Base-by-base conservation (phyloP, 2,888 invertebrate species). In the Thecocarcelia acutangulata region DNA sequence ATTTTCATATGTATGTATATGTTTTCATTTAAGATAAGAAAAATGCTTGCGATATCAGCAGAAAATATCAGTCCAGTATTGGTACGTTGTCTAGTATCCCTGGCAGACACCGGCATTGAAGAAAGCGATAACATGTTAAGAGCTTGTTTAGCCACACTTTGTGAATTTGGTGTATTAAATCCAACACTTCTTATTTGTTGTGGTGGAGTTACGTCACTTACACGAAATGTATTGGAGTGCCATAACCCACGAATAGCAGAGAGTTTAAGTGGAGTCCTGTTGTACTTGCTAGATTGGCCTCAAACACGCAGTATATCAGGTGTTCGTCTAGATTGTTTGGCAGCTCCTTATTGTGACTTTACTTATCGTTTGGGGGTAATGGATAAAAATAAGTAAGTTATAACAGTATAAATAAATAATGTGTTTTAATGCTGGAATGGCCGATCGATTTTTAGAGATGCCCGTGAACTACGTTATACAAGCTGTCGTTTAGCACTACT, bases 321-420 rank as follows among this genome's bases (percentile, higher is more conserved):
- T 42, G 93, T 97, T 33, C 96, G 97, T 89, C 93, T 98, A 75
- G 94, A 97, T 90, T 96, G 96, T 90, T 93, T 99, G 61, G 94
- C 97, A 76, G 97, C 98, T 15, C 98, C 98, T 0, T 97, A 98
- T 89, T 97, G 98, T 87, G 98, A 98, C 91, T 95, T 97, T 88
- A 97, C 97, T 89, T 94, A 94, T 89, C 92, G 94, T 82, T 93
- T 94, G 75, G 93, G 94, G 24, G 95, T 94, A 86, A 93, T 93
- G 88, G 94, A 95, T 87, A 93, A 93, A 85, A 94, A 93, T 90
- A 94, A 94, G 95, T 94, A 89, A 86, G 87, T 86, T 33, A 8
- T 37, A 12, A 52, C 11, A 17, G 17, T 52, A 13, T 6, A 46
- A 9, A 21, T 48, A n/a, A 5, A n/a, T 13, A 21, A 9, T 33